Evolutionary conservation across 1,140 invertebrate genomes (phyloP), one percentile per base, ranked within the genome.

Genomic region (Trichoplusia ni): DNA sequence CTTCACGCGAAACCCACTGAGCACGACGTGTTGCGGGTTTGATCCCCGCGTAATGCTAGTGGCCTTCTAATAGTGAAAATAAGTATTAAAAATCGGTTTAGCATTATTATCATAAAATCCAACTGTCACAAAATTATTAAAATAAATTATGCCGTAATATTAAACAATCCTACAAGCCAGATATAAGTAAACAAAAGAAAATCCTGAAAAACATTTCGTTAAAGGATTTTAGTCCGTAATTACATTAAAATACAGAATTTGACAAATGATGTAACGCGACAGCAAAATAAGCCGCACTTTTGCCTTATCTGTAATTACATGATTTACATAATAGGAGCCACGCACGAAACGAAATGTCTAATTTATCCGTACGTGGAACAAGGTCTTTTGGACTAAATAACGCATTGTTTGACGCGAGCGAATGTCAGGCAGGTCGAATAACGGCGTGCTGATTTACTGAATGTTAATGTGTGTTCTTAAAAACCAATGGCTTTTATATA

Each of bases 321-420:
- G n/a, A 49, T 33, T 49, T 31, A 18, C 16, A 5, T 31, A 49
- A 19, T 33, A 16, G n/a, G 9, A 16, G 7, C n/a, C 14, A 25
- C 21, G 9, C 46, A 49, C 23, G 44, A 47, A 49, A 49, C 27
- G 11, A 47, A 47, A 49, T 44, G 40, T 33, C 46, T 33, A 49
- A 49, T 49, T 21, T 19, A 6, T 7, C n/a, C 31, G 6, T 14
- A 49, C 27, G 25, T 49, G 14, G 46, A 49, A 31, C 44, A 21
- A 9, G n/a, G 11, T 14, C 23, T 47, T 47, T 47, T 29, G 9
- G 44, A n/a, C 11, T 9, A 37, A 37, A 23, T 16, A 23, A 23
- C 13, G 33, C 18, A 38, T 54, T 54, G 8, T 54, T 29, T 47
- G 23, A 47, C 51, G 19, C 33, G 19, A 49, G 31, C 46, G 25